These are phyloP conservation scores for Phrynosoma blainvillii DNA, from an alignment of 2,113 vertebrate species.

Conservation along the genomic window DNA sequence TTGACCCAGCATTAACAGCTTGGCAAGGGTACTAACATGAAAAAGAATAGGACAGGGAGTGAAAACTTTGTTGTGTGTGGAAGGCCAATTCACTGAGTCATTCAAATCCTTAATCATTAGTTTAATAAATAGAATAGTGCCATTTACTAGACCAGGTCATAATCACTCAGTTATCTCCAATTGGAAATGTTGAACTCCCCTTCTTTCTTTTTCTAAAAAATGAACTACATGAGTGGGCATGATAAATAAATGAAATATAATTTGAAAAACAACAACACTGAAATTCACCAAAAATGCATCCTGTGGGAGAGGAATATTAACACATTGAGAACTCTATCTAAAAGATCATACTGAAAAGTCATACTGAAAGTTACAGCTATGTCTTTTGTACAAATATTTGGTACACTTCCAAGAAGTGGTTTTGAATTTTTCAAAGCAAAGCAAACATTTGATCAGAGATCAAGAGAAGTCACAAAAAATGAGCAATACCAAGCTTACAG, in stretches of 20 bases:
- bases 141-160: background rate
- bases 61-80: background rate
- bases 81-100: background rate
- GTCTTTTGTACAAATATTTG: background rate
- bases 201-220: background rate
- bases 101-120: background rate
- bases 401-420: background rate
- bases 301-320: no score
- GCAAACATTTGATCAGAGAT: background rate
- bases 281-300: no score
- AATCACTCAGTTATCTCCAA: background rate
- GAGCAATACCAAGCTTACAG: background rate
- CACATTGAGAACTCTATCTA: background rate
- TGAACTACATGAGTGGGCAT: background rate
- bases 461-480: background rate
- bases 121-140: background rate
- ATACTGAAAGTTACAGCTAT: background rate
- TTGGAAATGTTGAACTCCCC: background rate
- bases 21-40: background rate
- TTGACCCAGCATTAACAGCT: background rate
- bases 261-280: background rate
- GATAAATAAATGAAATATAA: background rate
- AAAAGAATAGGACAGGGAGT: background rate
- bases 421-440: background rate
- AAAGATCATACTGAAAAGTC: background rate